Evolutionary conservation across 2,888 invertebrate species (phyloP), one percentile per base, ranked within the genome.

Genomic region (Spodoptera picta): DNA sequence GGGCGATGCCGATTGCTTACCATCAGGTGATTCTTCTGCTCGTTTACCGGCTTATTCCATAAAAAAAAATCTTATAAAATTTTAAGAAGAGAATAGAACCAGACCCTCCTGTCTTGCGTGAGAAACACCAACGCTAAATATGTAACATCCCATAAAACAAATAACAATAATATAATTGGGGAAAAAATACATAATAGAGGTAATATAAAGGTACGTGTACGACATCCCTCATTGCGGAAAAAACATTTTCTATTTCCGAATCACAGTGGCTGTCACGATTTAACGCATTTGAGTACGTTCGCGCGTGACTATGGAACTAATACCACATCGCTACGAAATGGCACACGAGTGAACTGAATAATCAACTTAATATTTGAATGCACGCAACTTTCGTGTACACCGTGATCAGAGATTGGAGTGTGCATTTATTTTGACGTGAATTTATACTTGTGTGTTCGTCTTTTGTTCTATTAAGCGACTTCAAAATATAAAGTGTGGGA

Each of bases 381-480:
- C 80, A 80, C 81, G 80, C 80, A 68, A 81, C 62, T 42, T 44
- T 78, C 64, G 76, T 70, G 44, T 60, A 69, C 49, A 52, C 62
- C 23, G 61, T 52, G 58, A 68, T 70, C 73, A 65, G 57, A 49
- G 61, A 75, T 72, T 57, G 54, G 49, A 58, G 54, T 47, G 48
- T 62, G 67, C 61, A 51, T 56, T 58, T 43, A 60, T 42, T 48
- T 54, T 63, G 44, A 69, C 52, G 44, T 64, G 0, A 62, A 62
- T 69, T 66, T 60, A 59, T 64, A 46, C 1, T 68, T 36, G 48
- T n/a, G 11, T 27, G 27, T 6, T 1, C 27, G 42, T 44, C 12
- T 44, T 44, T 31, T 31, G 31, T 31, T 31, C 6, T 31, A 31
- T 31, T 19, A 19, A 19, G 1, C 19, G 19, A 19, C 19, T 19